phyloP scores from a whole-genome alignment of 2,797 vertebrate species.

The Mormyrops attenuatus region DNA sequence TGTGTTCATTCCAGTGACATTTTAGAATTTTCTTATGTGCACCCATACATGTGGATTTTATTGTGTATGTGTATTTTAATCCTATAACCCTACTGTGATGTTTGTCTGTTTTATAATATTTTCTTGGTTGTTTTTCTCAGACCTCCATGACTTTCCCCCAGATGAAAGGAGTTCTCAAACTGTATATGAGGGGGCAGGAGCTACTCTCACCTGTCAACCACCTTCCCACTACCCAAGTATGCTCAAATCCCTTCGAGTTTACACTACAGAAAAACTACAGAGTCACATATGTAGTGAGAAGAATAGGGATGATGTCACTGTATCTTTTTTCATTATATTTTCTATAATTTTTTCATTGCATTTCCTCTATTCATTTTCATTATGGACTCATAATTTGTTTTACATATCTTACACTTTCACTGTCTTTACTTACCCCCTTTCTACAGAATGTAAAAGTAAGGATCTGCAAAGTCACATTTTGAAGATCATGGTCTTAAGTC shows the following conservation, averaged over 20 bases:
- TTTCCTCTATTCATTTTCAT: neutral
- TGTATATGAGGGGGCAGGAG: constrained; percentile 76
- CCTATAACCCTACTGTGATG: neutral
- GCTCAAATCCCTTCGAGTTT: neutral
- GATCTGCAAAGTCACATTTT: neutral
- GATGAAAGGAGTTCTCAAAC: constrained; percentile 80
- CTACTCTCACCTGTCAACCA: constrained; percentile 81
- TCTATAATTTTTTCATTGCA: neutral
- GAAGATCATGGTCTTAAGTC: neutral
- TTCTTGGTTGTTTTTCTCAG: constrained; percentile 48
- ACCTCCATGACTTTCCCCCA: constrained; percentile 86
- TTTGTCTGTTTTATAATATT: neutral
- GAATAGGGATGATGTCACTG: neutral
- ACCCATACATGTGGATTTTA: neutral
- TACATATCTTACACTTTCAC: neutral
- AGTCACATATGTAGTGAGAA: neutral
- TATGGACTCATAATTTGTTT: neutral
- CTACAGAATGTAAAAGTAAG: neutral
- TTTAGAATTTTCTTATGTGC: neutral
- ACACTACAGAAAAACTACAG: neutral
- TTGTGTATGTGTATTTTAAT: neutral
- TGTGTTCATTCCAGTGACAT: neutral
- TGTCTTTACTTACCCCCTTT: neutral
- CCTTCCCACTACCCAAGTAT: constrained; percentile 92
- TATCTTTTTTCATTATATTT: neutral